Evolutionary conservation across 2,113 vertebrate genomes (phyloP).

Genomic region (Zapornia atra): DNA sequence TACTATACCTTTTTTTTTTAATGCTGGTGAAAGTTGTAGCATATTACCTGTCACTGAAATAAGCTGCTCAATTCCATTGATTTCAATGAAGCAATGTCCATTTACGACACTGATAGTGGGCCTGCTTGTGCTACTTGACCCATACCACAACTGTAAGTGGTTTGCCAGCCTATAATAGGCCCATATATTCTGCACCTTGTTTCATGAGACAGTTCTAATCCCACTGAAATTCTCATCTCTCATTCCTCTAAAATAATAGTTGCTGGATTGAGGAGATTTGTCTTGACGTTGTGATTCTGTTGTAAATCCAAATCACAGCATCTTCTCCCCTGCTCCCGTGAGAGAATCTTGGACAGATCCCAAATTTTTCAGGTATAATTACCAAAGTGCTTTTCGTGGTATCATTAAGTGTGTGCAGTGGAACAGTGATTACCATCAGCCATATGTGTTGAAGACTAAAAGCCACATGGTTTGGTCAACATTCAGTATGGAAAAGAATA

Average conservation of each 20-base stretch:
- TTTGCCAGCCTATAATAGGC: constrained; percentile 11
- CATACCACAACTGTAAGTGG: background rate
- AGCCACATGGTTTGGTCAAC: background rate
- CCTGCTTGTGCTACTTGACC: background rate
- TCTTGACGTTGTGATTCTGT: background rate
- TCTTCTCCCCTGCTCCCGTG: background rate
- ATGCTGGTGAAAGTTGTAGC: background rate
- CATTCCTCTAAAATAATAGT: background rate
- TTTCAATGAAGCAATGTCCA: background rate
- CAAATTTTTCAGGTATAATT: background rate
- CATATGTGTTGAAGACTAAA: background rate
- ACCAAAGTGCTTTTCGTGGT: background rate
- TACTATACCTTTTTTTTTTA: background rate
- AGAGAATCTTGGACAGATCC: background rate
- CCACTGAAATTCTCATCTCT: background rate
- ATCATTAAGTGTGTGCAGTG: background rate
- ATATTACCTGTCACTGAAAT: background rate
- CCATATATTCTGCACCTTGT: background rate
- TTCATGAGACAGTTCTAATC: background rate
- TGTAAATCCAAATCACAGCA: background rate
- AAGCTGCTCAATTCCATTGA: background rate
- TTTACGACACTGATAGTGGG: background rate
- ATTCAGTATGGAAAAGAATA: background rate
- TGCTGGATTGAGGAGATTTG: background rate
- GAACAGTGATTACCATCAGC: background rate